Evolutionary conservation across 1,140 invertebrate species (phyloP), one percentile per base, ranked within the genome.

Genomic region (Bombus ignitus): DNA sequence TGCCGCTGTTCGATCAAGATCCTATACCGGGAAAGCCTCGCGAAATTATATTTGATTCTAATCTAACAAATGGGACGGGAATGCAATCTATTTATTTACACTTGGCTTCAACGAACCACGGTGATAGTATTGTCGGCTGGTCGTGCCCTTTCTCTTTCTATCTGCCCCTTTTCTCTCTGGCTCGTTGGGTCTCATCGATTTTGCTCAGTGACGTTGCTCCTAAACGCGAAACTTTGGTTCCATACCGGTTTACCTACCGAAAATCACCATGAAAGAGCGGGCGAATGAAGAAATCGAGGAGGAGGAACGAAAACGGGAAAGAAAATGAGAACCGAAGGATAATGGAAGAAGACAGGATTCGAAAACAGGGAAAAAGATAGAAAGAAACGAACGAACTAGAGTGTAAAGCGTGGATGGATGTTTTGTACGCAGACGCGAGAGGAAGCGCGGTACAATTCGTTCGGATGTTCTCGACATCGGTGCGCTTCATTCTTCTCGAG

Each of bases 31-130:
- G 44, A 71, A 68, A 66, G 80, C 88, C 85, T 89, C 85, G 90
- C 91, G 93, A 92, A 94, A 94, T 94, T 94, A 93, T 94, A 95
- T 95, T 95, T 94, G 93, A 95, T 94, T 94, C 92, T 94, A 94
- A 94, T 94, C 94, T 94, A 93, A 92, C 92, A 94, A 94, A 94
- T 94, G 93, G 93, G 92, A 94, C 90, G 91, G 90, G 90, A 88
- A 87, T 86, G 90, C 91, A 92, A 92, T 94, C 92, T 94, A 94
- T 94, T 94, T 94, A 94, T 94, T 94, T 94, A 92, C 93, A 93
- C 92, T 94, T 85, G 89, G 88, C 76, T 93, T 80, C 62, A 57
- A 53, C 44, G 74, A 77, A n/a, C 75, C 68, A 71, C 75, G 74
- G 87, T 57, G 79, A 86, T 86, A 86, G 73, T 88, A 70, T 88